Base-by-base conservation (phyloP, 2,888 invertebrate genomes). In the Tipula confusa region DNA sequence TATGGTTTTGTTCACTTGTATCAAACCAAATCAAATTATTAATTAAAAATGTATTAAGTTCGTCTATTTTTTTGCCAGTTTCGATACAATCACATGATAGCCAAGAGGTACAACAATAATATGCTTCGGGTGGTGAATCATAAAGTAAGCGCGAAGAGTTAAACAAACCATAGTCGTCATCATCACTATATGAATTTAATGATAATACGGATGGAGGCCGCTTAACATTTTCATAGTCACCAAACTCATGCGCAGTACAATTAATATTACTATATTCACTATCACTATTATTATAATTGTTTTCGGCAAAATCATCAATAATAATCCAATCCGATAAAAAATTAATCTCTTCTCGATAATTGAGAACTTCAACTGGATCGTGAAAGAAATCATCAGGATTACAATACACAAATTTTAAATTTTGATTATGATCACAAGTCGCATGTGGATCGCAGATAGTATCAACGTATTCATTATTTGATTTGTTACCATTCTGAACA, bases 281-380 rank as follows among this genome's bases (percentile, higher is more conserved):
- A 43, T 38, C 43, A 82, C 43, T 82, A 29, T 43, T 82, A 64
- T 24, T 24, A 64, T 18, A 7, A 9, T 24, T 64, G 5, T 15
- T 4, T 15, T 43, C 43, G 43, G 28, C 43, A 29, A 38, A 36
- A 28, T 88, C 86, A 82, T 88, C 87, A 2, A 89, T 85, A 15
- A 89, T 88, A 84, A 87, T 89, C 88, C 88, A 89, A n/a, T 89
- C 89, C 36, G 88, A 85, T 0, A 89, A 86, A 83, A 88, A 88
- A 1, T 86, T 82, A 0, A 86, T 88, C 84, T 89, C 89, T 84
- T 89, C 64, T 11, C 64, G 64, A 24, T 64, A 64, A 89, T 83
- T 86, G 0, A 86, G 87, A 79, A 89, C 88, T 85, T 89, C 89
- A 13, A 88, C 88, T n/a, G 89, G 88, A 87, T 89, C 89, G 24